Base-by-base conservation (phyloP, 2,113 vertebrate species). In the Delphinapterus leucas region DNA sequence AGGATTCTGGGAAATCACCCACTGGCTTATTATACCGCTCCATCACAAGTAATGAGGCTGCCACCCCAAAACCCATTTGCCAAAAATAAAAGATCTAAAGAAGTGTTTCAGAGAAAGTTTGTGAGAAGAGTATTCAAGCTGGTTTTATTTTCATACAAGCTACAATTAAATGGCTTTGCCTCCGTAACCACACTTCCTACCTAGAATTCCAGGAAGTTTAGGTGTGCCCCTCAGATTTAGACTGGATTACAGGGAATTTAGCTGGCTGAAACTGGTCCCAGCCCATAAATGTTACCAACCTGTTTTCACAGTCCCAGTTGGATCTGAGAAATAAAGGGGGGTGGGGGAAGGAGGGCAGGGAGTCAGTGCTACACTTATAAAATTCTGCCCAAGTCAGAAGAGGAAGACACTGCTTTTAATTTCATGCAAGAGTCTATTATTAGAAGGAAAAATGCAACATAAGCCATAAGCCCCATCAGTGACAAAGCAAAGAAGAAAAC, bases 401-500 rank as follows among this genome's bases (percentile, higher is more conserved):
- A 53, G 26, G 65, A 88, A 60, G 23, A 49, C 5, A 26, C 17
- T 85, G 84, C 63, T 96, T 96, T 95, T 70, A 71, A 92, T 88
- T 90, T 76, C 79, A 90, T 55, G 13, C 21, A 88, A 88, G 53
- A 95, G 21, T 90, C 90, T 95, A 92, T 36, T 87, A 80, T 61
- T 96, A 74, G 60, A 96, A 61, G 60, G n/a, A 88, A 94, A 96
- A 71, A 80, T 68, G 70, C 49, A 95, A 92, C 49, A 47, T 82
- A 97, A 96, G 41, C 28, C 74, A 33, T 61, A 82, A 88, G 10
- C 44, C 26, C 38, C n/a, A 47, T 70, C 53, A 88, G 25, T 63
- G 25, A 93, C 84, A 97, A 96, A 84, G 58, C 41, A 88, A 85
- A 91, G 23, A n/a, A 93, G 85, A 65, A 85, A 96, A 84, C 93